Percentiles rank a stretch among this genome's conserved stretches.
Evolutionary conservation across 2,797 vertebrate species (phyloP).

Genomic region (Periophthalmus magnuspinnatus): DNA sequence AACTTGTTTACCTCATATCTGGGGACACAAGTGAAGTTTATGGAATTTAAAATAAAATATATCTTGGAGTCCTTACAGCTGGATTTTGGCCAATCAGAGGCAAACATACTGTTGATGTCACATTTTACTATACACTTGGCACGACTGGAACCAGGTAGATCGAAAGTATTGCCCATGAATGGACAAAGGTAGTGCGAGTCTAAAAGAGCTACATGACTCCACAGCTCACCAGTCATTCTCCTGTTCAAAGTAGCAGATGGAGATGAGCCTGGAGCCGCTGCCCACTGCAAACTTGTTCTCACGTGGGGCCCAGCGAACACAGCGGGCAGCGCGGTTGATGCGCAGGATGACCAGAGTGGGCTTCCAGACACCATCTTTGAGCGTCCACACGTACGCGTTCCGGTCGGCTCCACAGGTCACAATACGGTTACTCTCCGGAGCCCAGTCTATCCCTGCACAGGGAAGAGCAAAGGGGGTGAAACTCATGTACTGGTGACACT

Average conservation of each 20-base stretch:
- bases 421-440: slow-evolving; percentile 95
- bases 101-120: too few species aligned
- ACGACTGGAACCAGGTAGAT: too few species aligned
- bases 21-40: too few species aligned
- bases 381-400: slow-evolving; percentile 97
- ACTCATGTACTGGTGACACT: too few species aligned
- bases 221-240: slow-evolving; percentile 95
- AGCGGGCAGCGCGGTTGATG: slow-evolving; percentile 96
- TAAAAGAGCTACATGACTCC: too few species aligned
- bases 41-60: too few species aligned
- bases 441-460: slow-evolving; percentile 93
- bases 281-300: slow-evolving; percentile 99
- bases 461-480: too few species aligned
- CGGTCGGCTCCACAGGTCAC: slow-evolving; percentile 97
- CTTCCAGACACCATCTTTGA: slow-evolving; percentile 95
- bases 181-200: neutral
- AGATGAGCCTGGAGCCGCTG: slow-evolving; percentile 96
- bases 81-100: too few species aligned
- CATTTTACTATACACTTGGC: too few species aligned
- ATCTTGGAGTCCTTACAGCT: too few species aligned
- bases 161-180: too few species aligned
- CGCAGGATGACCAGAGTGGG: slow-evolving; percentile 96
- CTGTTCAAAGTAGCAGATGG: slow-evolving; percentile 98
- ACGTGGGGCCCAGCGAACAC: slow-evolving; percentile 94
- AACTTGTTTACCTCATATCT: too few species aligned